phyloP scores from a whole-genome alignment of 1,140 invertebrate genomes.

The Triops cancriformis region DNA sequence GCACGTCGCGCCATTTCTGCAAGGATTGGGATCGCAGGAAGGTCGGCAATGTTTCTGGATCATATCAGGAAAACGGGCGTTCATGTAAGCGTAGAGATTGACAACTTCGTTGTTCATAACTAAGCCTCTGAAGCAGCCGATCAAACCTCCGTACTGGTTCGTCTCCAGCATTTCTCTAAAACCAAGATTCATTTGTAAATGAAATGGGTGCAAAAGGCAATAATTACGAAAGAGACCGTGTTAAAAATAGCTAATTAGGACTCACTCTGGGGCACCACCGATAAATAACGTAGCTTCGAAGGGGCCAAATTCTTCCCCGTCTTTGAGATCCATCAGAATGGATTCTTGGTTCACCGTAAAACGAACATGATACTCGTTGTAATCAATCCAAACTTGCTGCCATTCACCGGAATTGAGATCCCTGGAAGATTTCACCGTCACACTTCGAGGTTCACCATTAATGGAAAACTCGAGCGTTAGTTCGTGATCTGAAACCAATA shows the following conservation, averaged over 20 bases:
- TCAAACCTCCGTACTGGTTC: slow-evolving; percentile 77
- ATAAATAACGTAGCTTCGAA: slow-evolving; percentile 89
- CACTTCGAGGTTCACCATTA: slow-evolving; percentile 64
- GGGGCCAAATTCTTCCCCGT: slow-evolving; percentile 79
- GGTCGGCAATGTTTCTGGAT: slow-evolving; percentile 88
- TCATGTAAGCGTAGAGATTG: slow-evolving; percentile 87
- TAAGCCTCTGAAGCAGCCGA: slow-evolving; percentile 83
- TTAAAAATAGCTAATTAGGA: slow-evolving; percentile 18
- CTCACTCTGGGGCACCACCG: slow-evolving; percentile 78
- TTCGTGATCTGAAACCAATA: slow-evolving; percentile 64
- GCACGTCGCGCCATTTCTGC: slow-evolving; percentile 79
- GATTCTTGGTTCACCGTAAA: slow-evolving; percentile 85
- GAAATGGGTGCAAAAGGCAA: background rate
- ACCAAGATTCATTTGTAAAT: slow-evolving; percentile 30
- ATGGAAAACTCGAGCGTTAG: slow-evolving; percentile 83
- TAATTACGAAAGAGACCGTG: background rate
- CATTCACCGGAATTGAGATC: slow-evolving; percentile 83
- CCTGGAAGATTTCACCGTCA: slow-evolving; percentile 68
- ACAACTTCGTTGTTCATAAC: slow-evolving; percentile 83
- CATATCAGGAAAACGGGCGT: slow-evolving; percentile 69
- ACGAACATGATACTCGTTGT: slow-evolving; percentile 85
- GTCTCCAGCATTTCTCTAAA: slow-evolving; percentile 64
- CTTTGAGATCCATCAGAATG: slow-evolving; percentile 71
- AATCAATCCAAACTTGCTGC: slow-evolving; percentile 89
- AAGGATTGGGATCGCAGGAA: slow-evolving; percentile 86